Conservation (phyloP, 2,888 invertebrate genomes). For the Pasiphila rectangulata region DNA sequence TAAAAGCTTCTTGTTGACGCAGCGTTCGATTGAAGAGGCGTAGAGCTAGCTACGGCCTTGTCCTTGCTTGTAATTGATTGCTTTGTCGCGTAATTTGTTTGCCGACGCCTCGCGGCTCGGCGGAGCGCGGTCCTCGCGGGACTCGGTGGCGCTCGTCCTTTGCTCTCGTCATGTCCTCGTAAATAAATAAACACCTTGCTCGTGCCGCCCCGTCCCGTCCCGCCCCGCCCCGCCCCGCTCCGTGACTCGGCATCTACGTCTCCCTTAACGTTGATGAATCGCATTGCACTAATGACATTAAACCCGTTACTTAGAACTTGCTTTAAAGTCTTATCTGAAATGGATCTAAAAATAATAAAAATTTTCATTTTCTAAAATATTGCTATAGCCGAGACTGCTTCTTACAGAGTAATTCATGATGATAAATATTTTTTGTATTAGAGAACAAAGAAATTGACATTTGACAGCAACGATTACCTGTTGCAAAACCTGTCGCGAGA, state of each 20-base stretch:
- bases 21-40: slow-evolving; percentile 74
- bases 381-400: too few relatives aligned
- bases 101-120: slow-evolving; percentile 53
- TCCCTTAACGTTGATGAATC: slow-evolving; percentile 49
- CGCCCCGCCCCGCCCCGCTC: slow-evolving; percentile 28
- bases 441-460: too few relatives aligned
- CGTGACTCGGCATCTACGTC: slow-evolving; percentile 57
- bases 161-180: slow-evolving; percentile 61
- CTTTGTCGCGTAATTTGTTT: slow-evolving; percentile 81
- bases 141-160: slow-evolving; percentile 56
- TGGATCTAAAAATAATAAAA: neutral
- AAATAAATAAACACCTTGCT: slow-evolving; percentile 70
- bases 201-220: slow-evolving; percentile 30
- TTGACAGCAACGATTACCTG: too few relatives aligned
- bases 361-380: too few relatives aligned
- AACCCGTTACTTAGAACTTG: slow-evolving; percentile 3
- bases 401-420: too few relatives aligned
- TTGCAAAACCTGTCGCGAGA: too few relatives aligned
- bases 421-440: too few relatives aligned
- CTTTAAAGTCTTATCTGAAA: neutral
- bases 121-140: slow-evolving; percentile 65
- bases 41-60: slow-evolving; percentile 61
- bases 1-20: slow-evolving; percentile 80
- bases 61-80: slow-evolving; percentile 79
- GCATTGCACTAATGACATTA: slow-evolving; percentile 36